Evolutionary conservation across 2,888 invertebrate species (phyloP).

Genomic region (Nymphalis polychloros): DNA sequence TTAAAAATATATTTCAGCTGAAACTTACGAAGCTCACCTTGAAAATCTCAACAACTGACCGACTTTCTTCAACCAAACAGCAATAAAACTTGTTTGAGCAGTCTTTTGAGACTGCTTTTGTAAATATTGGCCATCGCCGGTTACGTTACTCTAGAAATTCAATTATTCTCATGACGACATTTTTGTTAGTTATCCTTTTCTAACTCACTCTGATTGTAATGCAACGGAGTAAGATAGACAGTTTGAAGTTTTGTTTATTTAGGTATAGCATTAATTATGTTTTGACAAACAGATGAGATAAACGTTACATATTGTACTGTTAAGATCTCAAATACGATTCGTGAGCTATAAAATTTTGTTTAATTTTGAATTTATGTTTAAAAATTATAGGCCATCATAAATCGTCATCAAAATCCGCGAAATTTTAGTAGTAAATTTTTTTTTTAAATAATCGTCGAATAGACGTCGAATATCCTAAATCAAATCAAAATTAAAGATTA

Average conservation of each 20-base stretch:
- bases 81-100: not conserved
- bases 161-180: not conserved
- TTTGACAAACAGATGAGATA: not conserved
- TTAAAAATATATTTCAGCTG: not conserved
- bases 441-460: too few relatives aligned
- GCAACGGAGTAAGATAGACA: not conserved
- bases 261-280: not conserved
- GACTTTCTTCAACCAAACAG: not conserved
- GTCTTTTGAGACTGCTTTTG: not conserved
- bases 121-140: conserved; percentile 1
- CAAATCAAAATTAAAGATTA: too few relatives aligned
- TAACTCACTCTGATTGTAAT: not conserved
- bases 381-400: too few relatives aligned
- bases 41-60: not conserved
- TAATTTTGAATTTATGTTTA: too few relatives aligned
- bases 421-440: too few relatives aligned
- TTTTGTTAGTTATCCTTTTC: not conserved
- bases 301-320: too few relatives aligned
- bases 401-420: too few relatives aligned
- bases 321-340: too few relatives aligned
- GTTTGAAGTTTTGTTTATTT: not conserved
- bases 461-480: too few relatives aligned
- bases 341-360: too few relatives aligned
- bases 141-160: conserved; percentile 1
- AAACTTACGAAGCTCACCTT: not conserved